phyloP scores from a whole-genome alignment of 2,113 vertebrate genomes.

The Poicephalus gulielmi region DNA sequence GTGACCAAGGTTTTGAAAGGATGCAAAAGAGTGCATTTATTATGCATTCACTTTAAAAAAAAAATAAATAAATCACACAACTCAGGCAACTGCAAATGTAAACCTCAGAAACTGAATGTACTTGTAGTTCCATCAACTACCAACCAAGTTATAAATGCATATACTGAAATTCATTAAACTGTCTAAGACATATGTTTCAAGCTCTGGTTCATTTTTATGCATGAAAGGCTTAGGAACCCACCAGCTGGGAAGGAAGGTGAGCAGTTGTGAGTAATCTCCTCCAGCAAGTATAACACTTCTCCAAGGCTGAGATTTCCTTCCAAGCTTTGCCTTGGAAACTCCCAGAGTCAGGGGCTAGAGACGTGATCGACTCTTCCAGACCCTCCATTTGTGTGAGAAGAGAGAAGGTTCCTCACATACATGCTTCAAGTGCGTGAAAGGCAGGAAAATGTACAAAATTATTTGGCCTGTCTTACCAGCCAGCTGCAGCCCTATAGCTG shows the following conservation, averaged over 20 bases:
- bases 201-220: constrained; percentile 4
- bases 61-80: not conserved
- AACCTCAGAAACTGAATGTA: not conserved
- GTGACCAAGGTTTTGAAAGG: not conserved
- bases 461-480: not conserved
- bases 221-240: not conserved
- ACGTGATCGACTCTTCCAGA: fast-evolving
- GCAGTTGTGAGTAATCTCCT: not conserved
- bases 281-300: not conserved
- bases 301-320: not conserved
- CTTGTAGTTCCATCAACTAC: not conserved
- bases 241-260: constrained; percentile 13
- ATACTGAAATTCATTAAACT: not conserved
- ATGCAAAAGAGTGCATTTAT: not conserved
- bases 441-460: not conserved
- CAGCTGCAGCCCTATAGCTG: not conserved
- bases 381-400: fast-evolving
- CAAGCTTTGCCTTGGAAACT: not conserved
- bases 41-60: not conserved
- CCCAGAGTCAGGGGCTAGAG: not conserved
- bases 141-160: fast-evolving
- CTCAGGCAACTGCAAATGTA: not conserved
- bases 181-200: not conserved
- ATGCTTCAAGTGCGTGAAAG: not conserved
- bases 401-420: not conserved